phyloP scores from a whole-genome alignment of 2,113 vertebrate species.

The Piaya cayana region DNA sequence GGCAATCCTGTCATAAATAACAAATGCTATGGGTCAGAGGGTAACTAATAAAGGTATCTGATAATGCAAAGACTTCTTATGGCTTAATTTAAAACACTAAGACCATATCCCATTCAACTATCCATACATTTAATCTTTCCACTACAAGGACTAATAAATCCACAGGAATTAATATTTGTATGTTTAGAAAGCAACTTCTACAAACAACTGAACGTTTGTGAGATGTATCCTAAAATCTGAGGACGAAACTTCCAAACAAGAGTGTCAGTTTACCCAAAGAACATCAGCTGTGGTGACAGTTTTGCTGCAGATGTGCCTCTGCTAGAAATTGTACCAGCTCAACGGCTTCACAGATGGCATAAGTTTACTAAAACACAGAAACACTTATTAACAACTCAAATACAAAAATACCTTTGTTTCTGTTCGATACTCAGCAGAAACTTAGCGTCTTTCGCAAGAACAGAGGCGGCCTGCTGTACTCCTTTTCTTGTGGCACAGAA shows the following conservation, averaged over 20 bases:
- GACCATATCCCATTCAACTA: not conserved
- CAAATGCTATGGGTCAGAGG: not conserved
- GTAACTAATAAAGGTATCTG: not conserved
- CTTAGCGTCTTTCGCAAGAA: constrained; percentile 91
- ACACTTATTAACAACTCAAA: not conserved
- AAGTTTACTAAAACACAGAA: not conserved
- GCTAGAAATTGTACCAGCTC: not conserved
- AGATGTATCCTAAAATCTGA: not conserved
- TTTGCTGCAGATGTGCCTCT: not conserved
- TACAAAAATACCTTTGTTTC: constrained; percentile 85
- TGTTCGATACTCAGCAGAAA: constrained; percentile 89
- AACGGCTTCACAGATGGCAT: not conserved
- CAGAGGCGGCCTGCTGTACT: constrained; percentile 90
- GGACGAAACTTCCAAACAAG: not conserved
- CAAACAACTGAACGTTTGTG: not conserved
- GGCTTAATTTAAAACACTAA: not conserved
- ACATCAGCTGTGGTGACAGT: not conserved
- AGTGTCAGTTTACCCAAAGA: not conserved
- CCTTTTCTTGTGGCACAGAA: constrained; percentile 98
- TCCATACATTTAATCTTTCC: not conserved
- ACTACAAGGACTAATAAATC: not conserved
- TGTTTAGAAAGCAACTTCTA: not conserved
- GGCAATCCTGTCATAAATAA: not conserved
- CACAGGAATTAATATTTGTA: not conserved
- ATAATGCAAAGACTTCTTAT: not conserved